Evolutionary conservation across 2,888 invertebrate genomes (phyloP), one percentile per base, ranked within the genome.

Genomic region (Drosophila recens): DNA sequence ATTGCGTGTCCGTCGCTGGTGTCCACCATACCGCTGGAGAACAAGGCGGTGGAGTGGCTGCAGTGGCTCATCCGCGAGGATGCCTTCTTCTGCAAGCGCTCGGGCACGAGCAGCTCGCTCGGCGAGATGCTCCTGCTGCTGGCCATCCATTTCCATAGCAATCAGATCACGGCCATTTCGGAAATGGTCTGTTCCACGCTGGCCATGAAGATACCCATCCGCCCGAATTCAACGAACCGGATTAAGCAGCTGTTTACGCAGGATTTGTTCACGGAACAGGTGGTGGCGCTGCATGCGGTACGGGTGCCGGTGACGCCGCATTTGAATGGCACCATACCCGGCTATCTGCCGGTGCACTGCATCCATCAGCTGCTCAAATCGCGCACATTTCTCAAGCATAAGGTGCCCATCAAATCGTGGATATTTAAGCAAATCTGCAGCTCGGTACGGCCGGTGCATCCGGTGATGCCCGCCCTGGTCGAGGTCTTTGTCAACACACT

Each of bases 111-210:
- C 1, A 97, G 97, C 1, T 98, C 98, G 2, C 97, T 98, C 90
- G 98, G 98, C 1, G 98, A 99, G 93, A 98, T 99, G 97, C 93
- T 99, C 57, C 95, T 99, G 0, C 93, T 99, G 68, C 97, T 99
- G 94, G 99, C 99, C 0, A 98, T 99, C 78, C 98, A 99, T 92
- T 99, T 99, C 91, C 99, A 99, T 92, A 97, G 98, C 80, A 98
- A 98, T 90, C 98, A 99, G 92, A 94, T 98, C 72, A 95, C 96
- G 58, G 98, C 98, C 6, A 98, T 99, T 59, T 97, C 97, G 61
- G 99, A 99, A 90, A 93, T 99, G 42, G 98, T 99, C 0, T 98
- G 98, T 89, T 96, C 98, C 3, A 98, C 98, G 1, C 93, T 99
- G 3, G 98, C 98, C 30, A 98, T 99, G 98, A 98, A 98, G 91